Evolutionary conservation across 2,113 vertebrate genomes (phyloP).

Genomic region (Terrapene triunguis): DNA sequence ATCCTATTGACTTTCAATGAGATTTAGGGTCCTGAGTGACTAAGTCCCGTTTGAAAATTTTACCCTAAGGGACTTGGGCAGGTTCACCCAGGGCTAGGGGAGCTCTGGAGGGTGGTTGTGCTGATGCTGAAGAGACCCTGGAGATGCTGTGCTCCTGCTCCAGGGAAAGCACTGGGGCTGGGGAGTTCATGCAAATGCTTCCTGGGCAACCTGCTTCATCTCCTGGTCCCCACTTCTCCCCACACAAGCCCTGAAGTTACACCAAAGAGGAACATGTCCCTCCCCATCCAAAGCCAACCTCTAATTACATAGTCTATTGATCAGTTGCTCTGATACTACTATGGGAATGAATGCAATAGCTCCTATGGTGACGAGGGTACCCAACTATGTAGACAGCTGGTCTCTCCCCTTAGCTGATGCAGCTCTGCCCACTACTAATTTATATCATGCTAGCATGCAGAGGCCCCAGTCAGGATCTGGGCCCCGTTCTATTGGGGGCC

Average conservation of each 20-base stretch:
- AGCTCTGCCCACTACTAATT: not conserved
- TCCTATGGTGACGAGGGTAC: not conserved
- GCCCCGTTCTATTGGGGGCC: not conserved
- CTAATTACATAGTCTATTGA: not conserved
- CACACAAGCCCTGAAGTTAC: not conserved
- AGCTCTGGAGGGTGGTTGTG: not conserved
- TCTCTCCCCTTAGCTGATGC: not conserved
- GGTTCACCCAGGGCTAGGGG: not conserved
- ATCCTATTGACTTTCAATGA: not conserved
- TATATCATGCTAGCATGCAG: not conserved
- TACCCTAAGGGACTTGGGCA: not conserved
- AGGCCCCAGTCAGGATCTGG: not conserved
- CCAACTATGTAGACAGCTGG: not conserved
- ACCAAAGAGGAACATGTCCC: not conserved
- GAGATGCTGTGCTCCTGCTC: not conserved
- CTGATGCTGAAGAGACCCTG: fast-evolving
- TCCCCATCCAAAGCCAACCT: not conserved
- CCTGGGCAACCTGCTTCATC: not conserved
- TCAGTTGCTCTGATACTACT: not conserved
- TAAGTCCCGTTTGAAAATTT: not conserved
- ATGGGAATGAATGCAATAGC: not conserved
- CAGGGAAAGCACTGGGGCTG: not conserved
- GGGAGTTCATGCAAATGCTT: not conserved
- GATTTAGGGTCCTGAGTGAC: not conserved
- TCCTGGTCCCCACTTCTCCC: not conserved